A percentile compares a stretch with the other conserved stretches of the same genome.
phyloP scores from a whole-genome alignment of 2,888 invertebrate genomes.

The Ophioninae sp. region DNA sequence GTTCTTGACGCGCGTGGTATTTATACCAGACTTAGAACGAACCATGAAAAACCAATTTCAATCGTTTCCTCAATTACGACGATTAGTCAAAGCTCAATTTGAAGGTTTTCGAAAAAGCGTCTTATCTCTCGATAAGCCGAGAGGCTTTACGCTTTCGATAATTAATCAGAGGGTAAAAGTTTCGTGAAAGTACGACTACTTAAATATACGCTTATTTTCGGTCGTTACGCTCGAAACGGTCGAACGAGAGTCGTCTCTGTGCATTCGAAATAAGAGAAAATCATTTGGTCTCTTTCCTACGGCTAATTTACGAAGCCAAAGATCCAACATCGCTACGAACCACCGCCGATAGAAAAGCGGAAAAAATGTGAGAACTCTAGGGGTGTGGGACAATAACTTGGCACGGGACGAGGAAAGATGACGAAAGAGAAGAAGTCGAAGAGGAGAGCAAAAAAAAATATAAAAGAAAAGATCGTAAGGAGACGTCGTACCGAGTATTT shows the following conservation, averaged over 20 bases:
- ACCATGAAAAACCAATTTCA: no score
- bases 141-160: constrained; percentile 12
- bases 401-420: constrained; percentile 37
- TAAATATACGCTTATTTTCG: constrained; percentile 22
- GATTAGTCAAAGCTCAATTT: no score
- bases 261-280: constrained; percentile 23
- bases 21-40: no score
- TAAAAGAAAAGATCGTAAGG: constrained; percentile 13
- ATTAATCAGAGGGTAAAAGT: not conserved
- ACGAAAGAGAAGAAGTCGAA: constrained; percentile 48
- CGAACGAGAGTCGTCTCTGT: constrained; percentile 10
- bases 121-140: not conserved
- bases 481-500: constrained; percentile 67
- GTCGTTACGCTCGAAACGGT: constrained; percentile 26
- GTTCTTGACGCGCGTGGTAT: no score
- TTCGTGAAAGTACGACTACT: not conserved
- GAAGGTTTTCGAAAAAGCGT: no score
- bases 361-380: constrained; percentile 59
- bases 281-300: constrained; percentile 22
- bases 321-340: constrained; percentile 10
- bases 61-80: no score
- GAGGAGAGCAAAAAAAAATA: constrained; percentile 51
- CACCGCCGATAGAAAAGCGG: constrained; percentile 41
- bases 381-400: constrained; percentile 55
- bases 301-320: constrained; percentile 26